Evolutionary conservation across 2,888 invertebrate species (phyloP).

Genomic region (Orthosia gothica): DNA sequence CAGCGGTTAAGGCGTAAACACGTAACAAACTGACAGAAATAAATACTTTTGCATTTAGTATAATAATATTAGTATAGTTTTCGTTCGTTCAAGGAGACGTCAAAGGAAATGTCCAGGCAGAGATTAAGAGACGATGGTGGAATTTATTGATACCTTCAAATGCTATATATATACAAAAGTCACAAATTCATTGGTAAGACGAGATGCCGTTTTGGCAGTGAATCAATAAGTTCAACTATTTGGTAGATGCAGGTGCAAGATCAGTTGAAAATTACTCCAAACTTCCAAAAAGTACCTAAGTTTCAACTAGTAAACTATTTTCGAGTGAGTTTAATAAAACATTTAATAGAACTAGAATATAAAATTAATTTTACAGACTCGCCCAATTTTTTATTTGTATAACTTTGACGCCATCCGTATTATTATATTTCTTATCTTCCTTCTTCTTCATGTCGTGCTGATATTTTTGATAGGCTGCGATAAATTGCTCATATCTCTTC

Average conservation of each 20-base stretch:
- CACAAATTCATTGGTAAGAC: neutral
- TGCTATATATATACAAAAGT: neutral
- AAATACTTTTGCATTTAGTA: no score
- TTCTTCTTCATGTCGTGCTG: neutral
- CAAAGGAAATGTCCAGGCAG: neutral
- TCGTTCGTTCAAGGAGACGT: neutral
- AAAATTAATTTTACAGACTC: conserved; percentile 1
- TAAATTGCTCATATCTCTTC: conserved; percentile 15
- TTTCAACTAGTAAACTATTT: no score
- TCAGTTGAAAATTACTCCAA: no score
- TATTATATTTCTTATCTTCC: neutral
- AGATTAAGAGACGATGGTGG: neutral
- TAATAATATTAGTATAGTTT: no score
- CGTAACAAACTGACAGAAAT: no score
- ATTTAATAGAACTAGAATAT: neutral
- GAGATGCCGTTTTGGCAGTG: no score
- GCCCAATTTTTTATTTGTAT: conserved; percentile 27
- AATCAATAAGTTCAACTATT: neutral
- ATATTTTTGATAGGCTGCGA: conserved; percentile 7
- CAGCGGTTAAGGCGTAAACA: no score
- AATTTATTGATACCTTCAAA: neutral
- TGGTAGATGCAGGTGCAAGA: neutral
- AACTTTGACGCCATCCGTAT: conserved; percentile 1
- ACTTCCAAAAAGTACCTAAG: no score
- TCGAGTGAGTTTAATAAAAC: neutral